A percentile compares a stretch with the other conserved stretches of the same genome.
Evolutionary conservation across 2,888 invertebrate species (phyloP).

Genomic region (Chloroclystis v-ata): DNA sequence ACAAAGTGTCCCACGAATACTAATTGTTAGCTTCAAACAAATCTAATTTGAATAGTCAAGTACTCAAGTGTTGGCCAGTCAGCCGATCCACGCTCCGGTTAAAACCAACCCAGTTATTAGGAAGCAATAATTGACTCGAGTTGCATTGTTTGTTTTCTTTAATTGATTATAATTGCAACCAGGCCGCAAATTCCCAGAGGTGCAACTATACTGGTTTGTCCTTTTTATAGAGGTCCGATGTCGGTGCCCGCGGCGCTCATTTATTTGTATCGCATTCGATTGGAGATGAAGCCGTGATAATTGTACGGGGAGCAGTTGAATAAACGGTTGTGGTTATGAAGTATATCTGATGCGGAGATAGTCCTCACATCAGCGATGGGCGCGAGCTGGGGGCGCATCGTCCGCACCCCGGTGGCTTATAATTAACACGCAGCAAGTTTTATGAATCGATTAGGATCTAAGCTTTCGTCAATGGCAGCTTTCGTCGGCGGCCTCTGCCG

Average conservation of each 20-base stretch:
- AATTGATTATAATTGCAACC: conserved; percentile 47
- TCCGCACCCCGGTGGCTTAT: conserved; percentile 74
- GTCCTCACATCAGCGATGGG: conserved; percentile 57
- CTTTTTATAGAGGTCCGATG: conserved; percentile 24
- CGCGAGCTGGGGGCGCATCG: conserved; percentile 47
- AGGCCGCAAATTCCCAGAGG: conserved; percentile 33
- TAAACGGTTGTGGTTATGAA: conserved; percentile 59
- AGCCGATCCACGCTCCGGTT: conserved; percentile 54
- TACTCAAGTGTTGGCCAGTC: conserved; percentile 37
- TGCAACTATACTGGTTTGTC: conserved; percentile 33
- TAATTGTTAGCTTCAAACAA: conserved; percentile 51
- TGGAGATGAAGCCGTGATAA: conserved; percentile 44
- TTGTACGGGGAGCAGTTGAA: conserved; percentile 59
- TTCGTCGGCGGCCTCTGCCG: conserved; percentile 59
- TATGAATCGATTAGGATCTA: conserved; percentile 78
- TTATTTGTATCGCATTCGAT: conserved; percentile 28
- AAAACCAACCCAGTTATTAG: conserved; percentile 49
- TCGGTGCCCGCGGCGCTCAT: conserved; percentile 19
- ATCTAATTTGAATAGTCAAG: conserved; percentile 55
- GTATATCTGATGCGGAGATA: conserved; percentile 63
- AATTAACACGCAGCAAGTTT: conserved; percentile 77
- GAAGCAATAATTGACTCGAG: conserved; percentile 45
- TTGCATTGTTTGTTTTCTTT: conserved; percentile 42
- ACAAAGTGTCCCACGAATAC: conserved; percentile 66
- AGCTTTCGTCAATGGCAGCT: conserved; percentile 77